Conservation (phyloP, 1,140 invertebrate species). For the Anagrus nilaparvatae region DNA sequence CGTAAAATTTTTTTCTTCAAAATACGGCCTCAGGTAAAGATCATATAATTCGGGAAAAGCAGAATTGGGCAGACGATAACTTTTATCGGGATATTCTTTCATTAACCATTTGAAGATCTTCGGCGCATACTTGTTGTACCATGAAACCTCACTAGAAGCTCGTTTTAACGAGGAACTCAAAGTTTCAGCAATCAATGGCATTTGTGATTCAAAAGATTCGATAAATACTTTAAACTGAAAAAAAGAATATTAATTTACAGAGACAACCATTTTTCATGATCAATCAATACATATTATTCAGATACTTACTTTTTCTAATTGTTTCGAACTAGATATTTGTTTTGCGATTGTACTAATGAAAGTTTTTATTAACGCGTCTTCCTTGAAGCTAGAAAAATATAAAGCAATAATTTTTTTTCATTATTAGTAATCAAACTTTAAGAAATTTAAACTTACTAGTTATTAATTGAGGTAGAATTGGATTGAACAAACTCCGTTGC, state of each 20-base stretch:
- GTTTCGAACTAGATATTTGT: too few relatives aligned
- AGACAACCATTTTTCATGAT: not conserved
- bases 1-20: constrained; percentile 24
- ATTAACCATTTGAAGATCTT: constrained; percentile 20
- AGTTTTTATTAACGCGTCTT: too few relatives aligned
- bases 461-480: constrained; percentile 32
- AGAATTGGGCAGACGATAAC: constrained; percentile 25
- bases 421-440: too few relatives aligned
- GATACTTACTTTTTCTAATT: too few relatives aligned
- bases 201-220: not conserved
- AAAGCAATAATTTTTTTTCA: too few relatives aligned
- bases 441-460: constrained; percentile 45
- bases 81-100: constrained; percentile 10
- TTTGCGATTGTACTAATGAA: too few relatives aligned
- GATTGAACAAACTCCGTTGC: constrained; percentile 39
- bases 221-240: constrained; percentile 20
- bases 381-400: too few relatives aligned
- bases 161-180: constrained; percentile 4
- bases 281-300: too few relatives aligned
- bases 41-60: constrained; percentile 25
- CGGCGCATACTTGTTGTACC: constrained; percentile 20
- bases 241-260: not conserved
- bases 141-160: constrained; percentile 19
- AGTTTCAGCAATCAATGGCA: constrained; percentile 2
- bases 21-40: constrained; percentile 23